Conservation (phyloP, 2,113 vertebrate species). For the Brachirus orientalis region DNA sequence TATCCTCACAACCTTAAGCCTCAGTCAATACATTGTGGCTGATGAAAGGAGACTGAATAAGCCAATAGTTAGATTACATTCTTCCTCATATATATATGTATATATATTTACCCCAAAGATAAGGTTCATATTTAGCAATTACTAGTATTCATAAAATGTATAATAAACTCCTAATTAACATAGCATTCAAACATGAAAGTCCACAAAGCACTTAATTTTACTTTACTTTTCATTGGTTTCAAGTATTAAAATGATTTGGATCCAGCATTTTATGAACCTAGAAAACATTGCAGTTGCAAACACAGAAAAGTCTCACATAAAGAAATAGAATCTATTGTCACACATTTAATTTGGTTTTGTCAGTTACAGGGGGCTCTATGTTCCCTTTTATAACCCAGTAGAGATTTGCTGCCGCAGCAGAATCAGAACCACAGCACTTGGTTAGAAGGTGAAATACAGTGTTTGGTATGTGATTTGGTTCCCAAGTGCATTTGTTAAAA, state of each 20-base stretch:
- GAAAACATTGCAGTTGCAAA: neutral
- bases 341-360: constrained; percentile 29
- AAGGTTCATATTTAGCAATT: constrained; percentile 8
- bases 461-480: constrained; percentile 37
- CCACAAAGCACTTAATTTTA: neutral
- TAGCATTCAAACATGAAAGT: constrained; percentile 16
- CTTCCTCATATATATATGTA: constrained; percentile 52
- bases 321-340: neutral
- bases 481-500: constrained; percentile 14
- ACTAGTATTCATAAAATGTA: constrained; percentile 3
- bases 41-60: constrained; percentile 45
- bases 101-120: constrained; percentile 53
- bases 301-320: constrained; percentile 8
- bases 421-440: neutral
- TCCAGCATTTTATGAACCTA: no score
- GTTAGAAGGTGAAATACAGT: constrained; percentile 28
- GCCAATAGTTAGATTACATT: constrained; percentile 58
- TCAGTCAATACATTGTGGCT: constrained; percentile 43
- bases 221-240: neutral
- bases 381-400: neutral
- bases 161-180: neutral
- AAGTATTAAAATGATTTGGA: constrained; percentile 3
- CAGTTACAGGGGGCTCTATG: constrained; percentile 9
- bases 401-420: constrained; percentile 9
- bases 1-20: constrained; percentile 50